Base-by-base conservation (phyloP, 2,888 invertebrate genomes). In the Hydriomena furcata region DNA sequence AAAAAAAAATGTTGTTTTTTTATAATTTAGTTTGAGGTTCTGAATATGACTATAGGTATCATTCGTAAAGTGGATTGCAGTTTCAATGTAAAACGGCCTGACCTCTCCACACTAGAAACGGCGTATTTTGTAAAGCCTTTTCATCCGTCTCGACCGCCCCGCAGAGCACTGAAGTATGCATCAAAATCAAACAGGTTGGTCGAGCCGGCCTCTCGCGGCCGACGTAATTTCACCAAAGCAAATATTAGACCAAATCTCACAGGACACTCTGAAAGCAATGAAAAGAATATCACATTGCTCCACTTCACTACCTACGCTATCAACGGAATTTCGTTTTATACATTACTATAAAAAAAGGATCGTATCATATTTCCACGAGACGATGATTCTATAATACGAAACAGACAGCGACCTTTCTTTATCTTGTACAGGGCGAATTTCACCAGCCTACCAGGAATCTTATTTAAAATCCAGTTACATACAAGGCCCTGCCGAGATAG, bases 401-500 rank as follows among this genome's bases (percentile, higher is more conserved):
- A 77, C 77, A 80, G 78, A 77, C 76, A 78, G 79, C 77, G 87
- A 87, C 89, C 89, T 87, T 88, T 85, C 84, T 88, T 89, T 89
- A 90, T 90, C 89, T 84, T 77, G 80, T 74, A 68, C 60, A 55
- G 82, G 76, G 84, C 82, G 84, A 89, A 89, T 86, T 87, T 87
- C 81, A 75, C 77, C 77, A 81, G 81, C 76, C 78, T 76, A 75
- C 77, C 67, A 78, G 79, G 77, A 84, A 88, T 87, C 89, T 88
- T 88, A 90, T 90, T 90, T 90, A 89, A 89, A 90, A 89, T 90
- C 89, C 87, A 76, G 88, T 90, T 88, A 88, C 79, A 79, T n/a
- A n/a, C n/a, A n/a, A n/a, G 80, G 71, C 75, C 72, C 71, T 71
- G 76, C 61, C 73, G 81, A 87, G 89, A 90, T 89, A 89, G 87